phyloP scores from a whole-genome alignment of 2,113 vertebrate genomes.

The Neodontobutis hainanensis region DNA sequence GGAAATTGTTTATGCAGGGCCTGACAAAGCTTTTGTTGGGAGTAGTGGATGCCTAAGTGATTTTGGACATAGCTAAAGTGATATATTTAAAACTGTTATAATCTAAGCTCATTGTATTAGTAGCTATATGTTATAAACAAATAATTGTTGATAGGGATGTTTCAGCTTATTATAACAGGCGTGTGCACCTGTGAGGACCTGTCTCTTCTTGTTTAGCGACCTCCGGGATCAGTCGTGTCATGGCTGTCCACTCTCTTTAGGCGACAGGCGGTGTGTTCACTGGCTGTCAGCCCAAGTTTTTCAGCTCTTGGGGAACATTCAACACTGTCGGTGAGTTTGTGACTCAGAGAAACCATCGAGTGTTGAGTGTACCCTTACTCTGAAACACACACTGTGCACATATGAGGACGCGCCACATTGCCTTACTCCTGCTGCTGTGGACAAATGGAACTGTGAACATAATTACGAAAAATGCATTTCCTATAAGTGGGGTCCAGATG shows the following conservation, averaged over 20 bases:
- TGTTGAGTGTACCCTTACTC: slow-evolving; percentile 77
- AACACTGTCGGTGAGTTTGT: slow-evolving; percentile 98
- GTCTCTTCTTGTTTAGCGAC: slow-evolving; percentile 30
- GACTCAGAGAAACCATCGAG: slow-evolving; percentile 77
- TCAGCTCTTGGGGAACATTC: slow-evolving; percentile 87
- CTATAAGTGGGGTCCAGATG: no score
- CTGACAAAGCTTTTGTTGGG: no score
- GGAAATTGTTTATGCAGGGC: no score
- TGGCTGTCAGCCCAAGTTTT: slow-evolving; percentile 30
- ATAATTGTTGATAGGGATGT: no score
- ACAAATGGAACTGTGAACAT: no score
- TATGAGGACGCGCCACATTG: slow-evolving; percentile 13
- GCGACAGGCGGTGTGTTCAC: slow-evolving; percentile 17
- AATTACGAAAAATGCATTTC: no score
- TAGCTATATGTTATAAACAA: background rate
- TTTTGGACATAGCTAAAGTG: no score
- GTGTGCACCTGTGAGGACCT: slow-evolving; percentile 31
- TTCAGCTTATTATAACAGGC: background rate
- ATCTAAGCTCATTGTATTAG: background rate
- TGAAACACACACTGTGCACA: slow-evolving; percentile 35
- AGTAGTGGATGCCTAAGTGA: no score
- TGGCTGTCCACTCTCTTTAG: slow-evolving; percentile 5
- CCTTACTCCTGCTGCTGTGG: background rate
- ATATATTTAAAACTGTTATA: no score
- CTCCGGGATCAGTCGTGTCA: slow-evolving; percentile 10